These are phyloP conservation scores for Galaxias olidus DNA, from an alignment of 2,797 vertebrate species.

Conservation along the genomic window DNA sequence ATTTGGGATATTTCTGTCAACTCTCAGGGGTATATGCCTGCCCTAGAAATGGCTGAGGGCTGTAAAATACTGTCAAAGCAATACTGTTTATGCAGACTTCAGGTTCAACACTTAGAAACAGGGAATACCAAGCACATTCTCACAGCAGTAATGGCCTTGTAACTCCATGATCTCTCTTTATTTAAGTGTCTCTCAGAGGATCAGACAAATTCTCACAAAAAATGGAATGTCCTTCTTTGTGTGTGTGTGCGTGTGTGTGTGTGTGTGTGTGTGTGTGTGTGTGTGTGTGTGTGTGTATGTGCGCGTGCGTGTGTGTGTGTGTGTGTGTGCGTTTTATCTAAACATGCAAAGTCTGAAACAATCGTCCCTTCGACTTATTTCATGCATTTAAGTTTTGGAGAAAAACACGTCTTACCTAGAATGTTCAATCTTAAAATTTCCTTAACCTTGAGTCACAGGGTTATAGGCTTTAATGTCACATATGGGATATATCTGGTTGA, in stretches of 20 bases:
- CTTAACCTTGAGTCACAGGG: constrained; percentile 58
- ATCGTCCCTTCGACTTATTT: constrained; percentile 22
- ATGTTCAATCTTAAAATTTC: constrained; percentile 52
- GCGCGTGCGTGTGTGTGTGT: no score
- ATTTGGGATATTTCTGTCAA: constrained; percentile 77
- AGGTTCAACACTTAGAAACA: constrained; percentile 61
- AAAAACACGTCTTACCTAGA: constrained; percentile 45
- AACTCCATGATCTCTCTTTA: neutral
- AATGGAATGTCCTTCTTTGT: constrained; percentile 31
- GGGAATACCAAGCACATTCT: constrained; percentile 43
- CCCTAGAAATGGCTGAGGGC: constrained; percentile 80
- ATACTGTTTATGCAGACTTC: constrained; percentile 75
- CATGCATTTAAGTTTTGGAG: constrained; percentile 38
- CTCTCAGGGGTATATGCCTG: constrained; percentile 67
- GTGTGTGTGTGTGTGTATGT: no score
- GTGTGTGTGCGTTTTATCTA: neutral
- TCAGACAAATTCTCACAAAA: constrained; percentile 46
- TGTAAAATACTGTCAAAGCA: constrained; percentile 73
- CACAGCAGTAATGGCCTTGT: constrained; percentile 60
- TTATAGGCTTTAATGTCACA: constrained; percentile 48
- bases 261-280: no score
- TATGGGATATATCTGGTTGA: constrained; percentile 49
- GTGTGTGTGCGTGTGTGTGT: no score
- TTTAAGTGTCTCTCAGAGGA: constrained; percentile 44
- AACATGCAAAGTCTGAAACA: constrained; percentile 29